Evolutionary conservation across 2,888 invertebrate genomes (phyloP).

Genomic region (Zelleria hepariella): DNA sequence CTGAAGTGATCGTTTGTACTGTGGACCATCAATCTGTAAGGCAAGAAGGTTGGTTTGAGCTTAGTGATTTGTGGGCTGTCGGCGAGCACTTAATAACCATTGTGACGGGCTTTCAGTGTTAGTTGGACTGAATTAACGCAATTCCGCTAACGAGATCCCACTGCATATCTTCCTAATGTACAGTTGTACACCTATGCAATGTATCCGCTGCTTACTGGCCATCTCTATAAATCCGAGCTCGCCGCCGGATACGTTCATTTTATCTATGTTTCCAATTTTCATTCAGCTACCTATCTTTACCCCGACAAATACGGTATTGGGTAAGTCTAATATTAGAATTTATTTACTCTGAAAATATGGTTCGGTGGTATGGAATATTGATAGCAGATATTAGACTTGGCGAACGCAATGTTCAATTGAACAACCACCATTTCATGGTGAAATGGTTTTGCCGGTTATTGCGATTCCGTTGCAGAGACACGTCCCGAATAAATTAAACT

Average conservation of each 20-base stretch:
- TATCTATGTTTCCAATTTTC: background rate
- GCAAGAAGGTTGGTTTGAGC: constrained; percentile 26
- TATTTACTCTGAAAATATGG: background rate
- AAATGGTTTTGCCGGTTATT: constrained; percentile 66
- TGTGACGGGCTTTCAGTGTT: background rate
- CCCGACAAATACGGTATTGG: background rate
- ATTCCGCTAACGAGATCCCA: background rate
- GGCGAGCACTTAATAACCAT: constrained; percentile 31
- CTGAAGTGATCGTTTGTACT: constrained; percentile 17
- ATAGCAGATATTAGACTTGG: constrained; percentile 4
- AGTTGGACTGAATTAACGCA: background rate
- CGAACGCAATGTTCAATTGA: constrained; percentile 33
- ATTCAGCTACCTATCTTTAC: background rate
- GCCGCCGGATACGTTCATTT: background rate
- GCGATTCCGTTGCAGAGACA: constrained; percentile 68
- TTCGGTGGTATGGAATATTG: background rate
- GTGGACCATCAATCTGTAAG: constrained; percentile 26
- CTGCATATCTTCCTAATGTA: background rate
- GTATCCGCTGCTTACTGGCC: background rate
- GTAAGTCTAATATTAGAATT: background rate
- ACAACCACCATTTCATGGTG: constrained; percentile 49
- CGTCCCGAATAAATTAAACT: constrained; percentile 70
- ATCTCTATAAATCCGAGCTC: background rate
- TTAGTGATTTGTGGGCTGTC: constrained; percentile 34
- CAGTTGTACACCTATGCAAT: background rate